These are phyloP conservation scores for Xanthia togata DNA, from an alignment of 2,888 invertebrate genomes.

Conservation along the genomic window DNA sequence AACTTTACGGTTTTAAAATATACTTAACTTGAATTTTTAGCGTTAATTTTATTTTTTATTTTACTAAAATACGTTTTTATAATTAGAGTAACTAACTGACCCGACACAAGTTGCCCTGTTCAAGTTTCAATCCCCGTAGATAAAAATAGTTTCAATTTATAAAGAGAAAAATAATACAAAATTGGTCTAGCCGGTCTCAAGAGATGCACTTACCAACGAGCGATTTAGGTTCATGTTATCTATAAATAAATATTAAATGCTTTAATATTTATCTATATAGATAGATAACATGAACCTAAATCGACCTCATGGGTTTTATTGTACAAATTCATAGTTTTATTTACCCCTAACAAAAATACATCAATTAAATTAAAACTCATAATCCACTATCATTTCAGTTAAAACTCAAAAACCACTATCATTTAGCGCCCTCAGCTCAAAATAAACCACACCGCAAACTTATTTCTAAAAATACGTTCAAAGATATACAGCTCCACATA, in stretches of 20 bases:
- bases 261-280: not conserved
- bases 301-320: not conserved
- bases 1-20: not conserved
- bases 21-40: not conserved
- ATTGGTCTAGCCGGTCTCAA: not conserved
- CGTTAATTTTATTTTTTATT: not conserved
- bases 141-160: not conserved
- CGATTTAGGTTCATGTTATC: no score
- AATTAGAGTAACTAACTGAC: no score
- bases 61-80: not conserved
- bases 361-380: not conserved
- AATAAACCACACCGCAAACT: constrained; percentile 4
- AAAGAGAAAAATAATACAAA: not conserved
- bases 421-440: not conserved
- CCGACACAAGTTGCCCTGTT: no score
- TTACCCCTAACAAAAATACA: not conserved
- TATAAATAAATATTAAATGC: no score
- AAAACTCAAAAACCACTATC: not conserved
- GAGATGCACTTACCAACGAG: not conserved
- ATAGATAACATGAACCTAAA: not conserved
- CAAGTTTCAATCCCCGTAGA: not conserved
- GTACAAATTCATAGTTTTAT: not conserved
- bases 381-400: not conserved
- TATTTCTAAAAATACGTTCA: constrained; percentile 23
- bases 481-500: constrained; percentile 25